phyloP scores from a whole-genome alignment of 2,113 vertebrate species.

The Trogon surrucura region DNA sequence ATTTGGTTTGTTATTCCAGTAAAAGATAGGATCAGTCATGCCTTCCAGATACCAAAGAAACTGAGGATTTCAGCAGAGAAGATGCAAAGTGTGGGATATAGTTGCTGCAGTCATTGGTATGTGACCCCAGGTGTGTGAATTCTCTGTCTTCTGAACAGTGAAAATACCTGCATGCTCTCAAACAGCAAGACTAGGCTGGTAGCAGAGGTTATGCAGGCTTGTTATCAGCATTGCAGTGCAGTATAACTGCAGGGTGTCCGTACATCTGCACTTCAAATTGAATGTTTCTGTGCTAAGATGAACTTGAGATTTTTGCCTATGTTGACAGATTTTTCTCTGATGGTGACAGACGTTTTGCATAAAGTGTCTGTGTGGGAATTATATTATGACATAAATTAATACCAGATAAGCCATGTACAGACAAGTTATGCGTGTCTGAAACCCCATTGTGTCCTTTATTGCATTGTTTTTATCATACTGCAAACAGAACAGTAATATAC shows the following conservation, averaged over 20 bases:
- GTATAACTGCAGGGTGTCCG: fast-evolving
- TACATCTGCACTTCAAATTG: background rate
- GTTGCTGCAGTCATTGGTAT: background rate
- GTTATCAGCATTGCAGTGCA: background rate
- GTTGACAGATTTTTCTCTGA: background rate
- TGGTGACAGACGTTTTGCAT: background rate
- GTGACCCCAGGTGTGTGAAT: background rate
- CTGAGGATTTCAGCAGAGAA: background rate
- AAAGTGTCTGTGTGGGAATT: background rate
- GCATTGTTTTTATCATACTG: background rate
- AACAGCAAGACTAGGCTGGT: background rate
- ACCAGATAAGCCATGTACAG: background rate
- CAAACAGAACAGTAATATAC: background rate
- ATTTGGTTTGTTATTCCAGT: background rate
- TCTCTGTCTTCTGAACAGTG: background rate
- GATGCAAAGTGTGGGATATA: background rate
- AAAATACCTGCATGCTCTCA: background rate
- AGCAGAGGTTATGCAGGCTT: background rate
- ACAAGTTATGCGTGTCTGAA: background rate
- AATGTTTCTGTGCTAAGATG: background rate
- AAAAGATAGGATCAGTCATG: background rate
- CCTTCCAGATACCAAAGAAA: background rate
- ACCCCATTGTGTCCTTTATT: background rate
- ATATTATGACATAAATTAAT: background rate
- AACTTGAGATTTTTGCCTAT: background rate